These are phyloP conservation scores for Euphysa ruthae DNA, from an alignment of 30 jellyfish, hydroid and myxozoan genomes.

Conservation along the genomic window DNA sequence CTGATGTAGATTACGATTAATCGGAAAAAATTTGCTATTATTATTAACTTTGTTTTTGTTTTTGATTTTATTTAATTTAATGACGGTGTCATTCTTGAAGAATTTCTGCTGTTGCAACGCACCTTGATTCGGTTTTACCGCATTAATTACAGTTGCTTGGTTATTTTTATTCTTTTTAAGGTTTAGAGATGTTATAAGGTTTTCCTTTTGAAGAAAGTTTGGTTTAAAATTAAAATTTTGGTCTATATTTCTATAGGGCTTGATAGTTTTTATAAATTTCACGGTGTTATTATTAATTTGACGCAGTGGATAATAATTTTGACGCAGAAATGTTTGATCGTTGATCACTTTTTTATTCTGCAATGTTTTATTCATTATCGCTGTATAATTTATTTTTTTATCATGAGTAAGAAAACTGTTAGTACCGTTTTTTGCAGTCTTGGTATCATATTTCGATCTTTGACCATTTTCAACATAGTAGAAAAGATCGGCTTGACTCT, in stretches of 20 bases:
- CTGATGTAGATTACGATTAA: too few species aligned
- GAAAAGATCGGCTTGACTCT: not conserved
- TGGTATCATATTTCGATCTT: too few species aligned
- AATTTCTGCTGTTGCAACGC: too few species aligned
- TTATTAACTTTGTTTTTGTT: too few species aligned
- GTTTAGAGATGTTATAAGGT: not conserved
- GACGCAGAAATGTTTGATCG: not conserved
- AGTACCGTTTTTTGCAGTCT: not conserved
- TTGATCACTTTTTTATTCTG: not conserved
- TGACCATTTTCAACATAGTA: not conserved
- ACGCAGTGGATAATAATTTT: too few species aligned
- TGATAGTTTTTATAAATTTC: too few species aligned
- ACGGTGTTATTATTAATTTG: too few species aligned
- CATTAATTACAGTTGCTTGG: not conserved
- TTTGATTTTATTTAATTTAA: too few species aligned
- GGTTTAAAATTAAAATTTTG: not conserved
- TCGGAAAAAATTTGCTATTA: too few species aligned
- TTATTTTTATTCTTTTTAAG: not conserved
- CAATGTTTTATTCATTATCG: not conserved
- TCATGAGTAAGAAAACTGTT: not conserved
- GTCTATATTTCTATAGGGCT: not conserved
- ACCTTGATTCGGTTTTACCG: too few species aligned
- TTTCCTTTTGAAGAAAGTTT: not conserved
- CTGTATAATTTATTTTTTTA: not conserved
- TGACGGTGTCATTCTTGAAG: too few species aligned